Percentiles rank a stretch among this genome's conserved stretches.
These are phyloP conservation scores for Sclerodermus sp. DNA, from an alignment of 2,888 invertebrate genomes.

Conservation along the genomic window DNA sequence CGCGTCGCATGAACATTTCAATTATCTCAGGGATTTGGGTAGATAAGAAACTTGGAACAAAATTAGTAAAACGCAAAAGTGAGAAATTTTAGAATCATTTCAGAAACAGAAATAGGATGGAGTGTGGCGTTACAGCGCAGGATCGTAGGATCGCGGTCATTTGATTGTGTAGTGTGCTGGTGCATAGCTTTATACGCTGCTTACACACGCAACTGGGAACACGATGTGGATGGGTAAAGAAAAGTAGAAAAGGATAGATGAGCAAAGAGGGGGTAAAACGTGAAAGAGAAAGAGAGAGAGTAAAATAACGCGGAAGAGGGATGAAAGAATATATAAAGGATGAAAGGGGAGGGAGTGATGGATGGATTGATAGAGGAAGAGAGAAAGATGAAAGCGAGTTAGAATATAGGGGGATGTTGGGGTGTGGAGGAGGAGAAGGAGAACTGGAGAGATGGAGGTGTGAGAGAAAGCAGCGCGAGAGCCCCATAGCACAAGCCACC, in stretches of 20 bases:
- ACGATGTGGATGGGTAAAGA: not conserved
- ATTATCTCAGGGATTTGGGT: no score
- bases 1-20: no score
- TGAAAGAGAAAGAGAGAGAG: not conserved
- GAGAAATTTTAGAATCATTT: no score
- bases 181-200: conserved; percentile 13
- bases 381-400: no score
- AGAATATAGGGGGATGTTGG: no score
- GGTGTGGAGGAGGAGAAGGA: not conserved
- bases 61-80: no score
- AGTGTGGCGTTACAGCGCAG: conserved; percentile 31
- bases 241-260: conserved; percentile 2
- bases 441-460: conserved; percentile 3
- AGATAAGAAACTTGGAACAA: no score
- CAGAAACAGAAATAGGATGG: no score
- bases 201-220: conserved; percentile 12
- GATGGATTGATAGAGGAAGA: not conserved
- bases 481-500: conserved; percentile 30
- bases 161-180: conserved; percentile 17
- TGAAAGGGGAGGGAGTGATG: not conserved
- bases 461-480: conserved; percentile 14
- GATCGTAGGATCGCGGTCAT: conserved; percentile 37
- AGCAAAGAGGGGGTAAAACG: conserved; percentile 1
- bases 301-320: not conserved
- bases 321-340: no score